These are phyloP conservation scores for Lepeophtheirus salmonis DNA, from an alignment of 1,140 invertebrate species.

Conservation along the genomic window DNA sequence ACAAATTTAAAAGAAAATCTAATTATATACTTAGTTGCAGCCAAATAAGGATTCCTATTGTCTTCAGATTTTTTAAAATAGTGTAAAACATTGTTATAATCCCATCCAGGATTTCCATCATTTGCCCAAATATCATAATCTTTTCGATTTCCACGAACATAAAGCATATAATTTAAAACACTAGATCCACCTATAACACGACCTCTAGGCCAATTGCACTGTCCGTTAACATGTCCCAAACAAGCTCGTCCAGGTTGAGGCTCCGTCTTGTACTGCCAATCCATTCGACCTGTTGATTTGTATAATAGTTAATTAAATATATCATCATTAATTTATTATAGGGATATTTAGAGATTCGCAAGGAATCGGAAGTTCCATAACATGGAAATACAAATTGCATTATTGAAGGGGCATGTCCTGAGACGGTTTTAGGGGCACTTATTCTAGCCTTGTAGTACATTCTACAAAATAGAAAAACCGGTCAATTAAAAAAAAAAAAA, in stretches of 20 bases:
- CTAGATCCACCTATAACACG: slow-evolving; percentile 47
- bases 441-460: too few relatives aligned
- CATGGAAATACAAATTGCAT: too few relatives aligned
- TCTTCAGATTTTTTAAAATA: slow-evolving; percentile 52
- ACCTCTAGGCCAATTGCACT: slow-evolving; percentile 71
- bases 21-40: slow-evolving; percentile 38
- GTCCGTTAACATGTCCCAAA: slow-evolving; percentile 36
- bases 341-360: too few relatives aligned
- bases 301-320: too few relatives aligned
- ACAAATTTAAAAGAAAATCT: too few relatives aligned
- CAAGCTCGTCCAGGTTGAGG: slow-evolving; percentile 36
- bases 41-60: slow-evolving; percentile 52
- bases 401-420: too few relatives aligned
- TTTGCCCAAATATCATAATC: slow-evolving; percentile 88
- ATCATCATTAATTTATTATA: too few relatives aligned
- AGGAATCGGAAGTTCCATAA: too few relatives aligned
- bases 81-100: slow-evolving; percentile 57
- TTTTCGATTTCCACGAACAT: slow-evolving; percentile 70
- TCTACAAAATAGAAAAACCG: too few relatives aligned
- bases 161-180: slow-evolving; percentile 93
- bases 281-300: too few relatives aligned
- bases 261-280: slow-evolving; percentile 82
- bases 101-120: slow-evolving; percentile 77
- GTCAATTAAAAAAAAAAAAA: too few relatives aligned
- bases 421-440: too few relatives aligned